Conservation (phyloP, 2,113 vertebrate species). For the Pachypanchax playfairii region DNA sequence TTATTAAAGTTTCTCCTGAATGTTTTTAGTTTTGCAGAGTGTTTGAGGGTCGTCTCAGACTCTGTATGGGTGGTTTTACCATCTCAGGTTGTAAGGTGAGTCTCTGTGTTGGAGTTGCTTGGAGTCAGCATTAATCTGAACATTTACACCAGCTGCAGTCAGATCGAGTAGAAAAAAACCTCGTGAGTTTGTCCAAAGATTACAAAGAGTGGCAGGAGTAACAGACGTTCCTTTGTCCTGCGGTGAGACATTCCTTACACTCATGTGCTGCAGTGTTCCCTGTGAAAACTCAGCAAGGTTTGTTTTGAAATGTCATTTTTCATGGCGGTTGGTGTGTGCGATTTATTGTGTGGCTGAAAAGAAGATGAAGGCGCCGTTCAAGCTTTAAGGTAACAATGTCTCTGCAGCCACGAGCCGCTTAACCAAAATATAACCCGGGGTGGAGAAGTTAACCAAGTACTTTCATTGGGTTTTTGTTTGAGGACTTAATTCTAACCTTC, state of each 20-base stretch:
- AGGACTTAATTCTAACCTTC: slow-evolving; percentile 10
- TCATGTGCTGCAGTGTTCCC: slow-evolving; percentile 45
- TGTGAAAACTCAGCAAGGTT: slow-evolving; percentile 26
- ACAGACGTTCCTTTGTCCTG: slow-evolving; percentile 71
- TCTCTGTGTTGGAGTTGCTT: slow-evolving; percentile 35
- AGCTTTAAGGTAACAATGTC: slow-evolving; percentile 35
- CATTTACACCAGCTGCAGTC: slow-evolving; percentile 43
- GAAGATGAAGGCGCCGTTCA: slow-evolving; percentile 36
- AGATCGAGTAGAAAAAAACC: slow-evolving; percentile 35
- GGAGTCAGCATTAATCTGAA: slow-evolving; percentile 62
- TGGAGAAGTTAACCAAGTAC: slow-evolving; percentile 58
- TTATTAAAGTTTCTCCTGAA: slow-evolving; percentile 2
- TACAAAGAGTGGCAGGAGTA: slow-evolving; percentile 51
- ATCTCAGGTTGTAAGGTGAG: slow-evolving; percentile 34
- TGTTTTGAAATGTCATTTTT: slow-evolving; percentile 64
- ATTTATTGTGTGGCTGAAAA: slow-evolving; percentile 30
- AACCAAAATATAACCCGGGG: slow-evolving; percentile 58
- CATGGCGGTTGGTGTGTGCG: slow-evolving; percentile 17
- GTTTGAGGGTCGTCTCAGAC: slow-evolving; percentile 18
- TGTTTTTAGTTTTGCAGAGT: slow-evolving; percentile 9
- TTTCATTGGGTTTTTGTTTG: slow-evolving; percentile 40
- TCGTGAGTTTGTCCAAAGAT: slow-evolving; percentile 61
- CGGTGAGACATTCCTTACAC: slow-evolving; percentile 58
- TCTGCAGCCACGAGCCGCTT: slow-evolving; percentile 29
- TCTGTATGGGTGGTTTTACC: slow-evolving; percentile 11